phyloP scores from a whole-genome alignment of 1,140 invertebrate species.

The Hycleus phaleratus region DNA sequence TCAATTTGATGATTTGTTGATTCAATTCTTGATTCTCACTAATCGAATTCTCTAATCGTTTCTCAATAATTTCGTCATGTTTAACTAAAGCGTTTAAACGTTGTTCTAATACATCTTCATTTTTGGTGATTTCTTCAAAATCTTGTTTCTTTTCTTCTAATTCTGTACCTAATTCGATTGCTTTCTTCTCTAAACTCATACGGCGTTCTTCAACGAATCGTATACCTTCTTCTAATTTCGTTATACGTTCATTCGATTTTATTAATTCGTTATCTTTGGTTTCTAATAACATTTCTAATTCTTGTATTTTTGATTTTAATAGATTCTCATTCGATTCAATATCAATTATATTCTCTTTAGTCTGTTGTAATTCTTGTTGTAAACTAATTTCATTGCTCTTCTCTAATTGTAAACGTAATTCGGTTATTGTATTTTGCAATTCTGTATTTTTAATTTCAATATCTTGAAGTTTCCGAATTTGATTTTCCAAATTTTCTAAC shows the following conservation, averaged over 20 bases:
- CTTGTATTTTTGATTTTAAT: constrained; percentile 56
- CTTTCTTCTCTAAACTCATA: constrained; percentile 46
- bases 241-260: constrained; percentile 52
- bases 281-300: constrained; percentile 64
- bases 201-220: constrained; percentile 48
- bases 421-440: constrained; percentile 20
- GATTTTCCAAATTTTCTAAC: constrained; percentile 30
- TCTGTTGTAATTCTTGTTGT: constrained; percentile 22
- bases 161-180: constrained; percentile 47
- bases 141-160: constrained; percentile 47
- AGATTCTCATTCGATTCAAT: not conserved
- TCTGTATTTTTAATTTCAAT: constrained; percentile 8
- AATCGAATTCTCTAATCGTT: constrained; percentile 46
- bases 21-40: constrained; percentile 51
- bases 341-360: constrained; percentile 2
- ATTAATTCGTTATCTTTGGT: constrained; percentile 58
- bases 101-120: constrained; percentile 48
- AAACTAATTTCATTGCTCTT: constrained; percentile 24
- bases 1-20: constrained; percentile 42
- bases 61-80: constrained; percentile 49
- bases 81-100: constrained; percentile 47
- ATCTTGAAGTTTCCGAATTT: not conserved
- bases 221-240: constrained; percentile 52
- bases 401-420: constrained; percentile 21
- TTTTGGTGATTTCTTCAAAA: constrained; percentile 46